Base-by-base conservation (phyloP, 2,113 vertebrate genomes). In the Platichthys flesus region DNA sequence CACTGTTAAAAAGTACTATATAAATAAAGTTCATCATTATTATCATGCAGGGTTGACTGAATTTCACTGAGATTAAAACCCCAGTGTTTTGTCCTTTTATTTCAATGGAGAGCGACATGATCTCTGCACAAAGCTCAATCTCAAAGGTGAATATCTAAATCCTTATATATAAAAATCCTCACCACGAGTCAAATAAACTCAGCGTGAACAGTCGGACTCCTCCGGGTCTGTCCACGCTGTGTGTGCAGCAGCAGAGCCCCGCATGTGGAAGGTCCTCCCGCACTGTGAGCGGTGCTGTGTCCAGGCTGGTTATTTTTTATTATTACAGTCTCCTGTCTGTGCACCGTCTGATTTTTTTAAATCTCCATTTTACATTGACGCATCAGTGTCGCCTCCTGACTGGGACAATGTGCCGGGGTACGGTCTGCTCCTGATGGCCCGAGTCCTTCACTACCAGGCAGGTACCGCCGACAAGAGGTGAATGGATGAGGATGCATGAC, bases 271-370 rank as follows among this genome's bases (percentile, higher is more conserved):
- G 85, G 92, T 94, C 93, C 92, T 93, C 93, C 93, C 76, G 77
- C 86, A 90, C 93, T 88, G 85, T 62, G 67, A 91, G 93, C 82
- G 93, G 93, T 93, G 93, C 92, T 94, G 90, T 92, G 60, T 74
- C 82, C 31, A 57, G 54, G 12, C 24, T 63, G 5, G 31, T 71
- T 66, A 67, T 76, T 59, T 79, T 82, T 75, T 1, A 24, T 24
- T 24, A 56, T 74, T 74, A 69, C 47, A 15, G 47, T n/a, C 51
- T 54, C 51, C 51, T 82, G 67, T 20, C 74, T 78, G 59, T 79
- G 45, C 18, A 63, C 66, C 60, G 82, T 82, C 75, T 81, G 75
- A 71, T 70, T 60, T 67, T 52, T 6, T 76, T 28, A 74, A 66
- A 89, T 90, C 89, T 90, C 91, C 91, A 93, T 92, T 90, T 90